Percentiles rank a stretch among this genome's conserved stretches.
Evolutionary conservation across 2,797 vertebrate species (phyloP).

Genomic region (Clarias platycephalus): DNA sequence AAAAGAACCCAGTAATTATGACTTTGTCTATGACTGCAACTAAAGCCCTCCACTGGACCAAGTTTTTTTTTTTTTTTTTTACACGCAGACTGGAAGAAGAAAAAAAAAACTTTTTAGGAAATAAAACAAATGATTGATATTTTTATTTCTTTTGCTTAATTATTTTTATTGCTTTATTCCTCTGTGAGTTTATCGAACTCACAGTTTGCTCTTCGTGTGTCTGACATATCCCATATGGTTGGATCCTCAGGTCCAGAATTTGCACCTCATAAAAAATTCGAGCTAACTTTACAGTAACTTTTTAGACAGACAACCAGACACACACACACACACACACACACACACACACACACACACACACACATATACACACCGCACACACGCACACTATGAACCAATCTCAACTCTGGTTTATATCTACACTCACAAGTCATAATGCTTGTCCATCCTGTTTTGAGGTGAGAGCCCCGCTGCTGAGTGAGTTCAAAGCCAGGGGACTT

Average conservation of each 20-base stretch:
- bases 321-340: background rate
- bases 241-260: slow-evolving; percentile 51
- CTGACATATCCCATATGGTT: slow-evolving; percentile 37
- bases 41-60: slow-evolving; percentile 76
- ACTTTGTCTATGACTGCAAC: slow-evolving; percentile 99
- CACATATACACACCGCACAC: background rate
- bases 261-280: slow-evolving; percentile 16
- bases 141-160: slow-evolving; percentile 59
- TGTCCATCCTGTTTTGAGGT: slow-evolving; percentile 22
- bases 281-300: background rate
- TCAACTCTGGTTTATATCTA: background rate
- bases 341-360: background rate
- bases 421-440: slow-evolving; percentile 24
- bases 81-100: slow-evolving; percentile 83
- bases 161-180: slow-evolving; percentile 50
- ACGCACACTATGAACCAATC: background rate
- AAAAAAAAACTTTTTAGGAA: slow-evolving; percentile 67
- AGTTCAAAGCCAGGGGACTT: slow-evolving; percentile 29
- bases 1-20: slow-evolving; percentile 99
- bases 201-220: slow-evolving; percentile 47
- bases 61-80: slow-evolving; percentile 55
- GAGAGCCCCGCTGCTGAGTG: slow-evolving; percentile 30
- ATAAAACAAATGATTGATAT: slow-evolving; percentile 57
- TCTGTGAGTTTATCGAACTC: slow-evolving; percentile 60
- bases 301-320: background rate